These are phyloP conservation scores for Drosophila sulfurigaster DNA, from an alignment of 1,140 invertebrate genomes.

Conservation along the genomic window DNA sequence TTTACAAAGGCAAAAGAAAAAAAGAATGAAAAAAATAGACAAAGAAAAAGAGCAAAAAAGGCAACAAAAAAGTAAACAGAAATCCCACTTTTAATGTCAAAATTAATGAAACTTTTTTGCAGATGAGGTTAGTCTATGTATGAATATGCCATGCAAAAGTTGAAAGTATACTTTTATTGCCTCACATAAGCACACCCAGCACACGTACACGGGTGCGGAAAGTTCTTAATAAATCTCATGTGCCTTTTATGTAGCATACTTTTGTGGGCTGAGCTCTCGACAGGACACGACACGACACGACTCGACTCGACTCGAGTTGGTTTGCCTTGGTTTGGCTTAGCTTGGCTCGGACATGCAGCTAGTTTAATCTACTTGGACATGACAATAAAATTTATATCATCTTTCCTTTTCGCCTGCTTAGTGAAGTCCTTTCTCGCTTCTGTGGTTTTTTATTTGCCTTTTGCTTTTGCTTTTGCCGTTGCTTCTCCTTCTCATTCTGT, in stretches of 20 bases:
- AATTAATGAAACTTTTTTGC: constrained; percentile 59
- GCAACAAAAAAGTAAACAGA: constrained; percentile 15
- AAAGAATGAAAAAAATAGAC: constrained; percentile 12
- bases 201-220: constrained; percentile 26
- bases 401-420: constrained; percentile 69
- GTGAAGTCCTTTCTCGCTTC: constrained; percentile 78
- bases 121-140: constrained; percentile 21
- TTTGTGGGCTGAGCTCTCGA: constrained; percentile 54
- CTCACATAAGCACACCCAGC: constrained; percentile 18
- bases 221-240: constrained; percentile 69
- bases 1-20: constrained; percentile 16
- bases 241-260: constrained; percentile 68
- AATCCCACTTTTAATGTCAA: constrained; percentile 45
- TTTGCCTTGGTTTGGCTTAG: constrained; percentile 14
- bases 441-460: constrained; percentile 78
- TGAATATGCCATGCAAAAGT: constrained; percentile 46
- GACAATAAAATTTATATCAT: constrained; percentile 84
- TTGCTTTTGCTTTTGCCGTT: constrained; percentile 40
- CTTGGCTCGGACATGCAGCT: constrained; percentile 64
- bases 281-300: constrained; percentile 16
- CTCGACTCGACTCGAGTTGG: constrained; percentile 12
- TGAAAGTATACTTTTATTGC: constrained; percentile 60
- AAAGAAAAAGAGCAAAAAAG: background rate
- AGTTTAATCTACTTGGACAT: constrained; percentile 84
- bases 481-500: constrained; percentile 24